Conservation (phyloP, 2,113 vertebrate species). For the Poicephalus gulielmi region DNA sequence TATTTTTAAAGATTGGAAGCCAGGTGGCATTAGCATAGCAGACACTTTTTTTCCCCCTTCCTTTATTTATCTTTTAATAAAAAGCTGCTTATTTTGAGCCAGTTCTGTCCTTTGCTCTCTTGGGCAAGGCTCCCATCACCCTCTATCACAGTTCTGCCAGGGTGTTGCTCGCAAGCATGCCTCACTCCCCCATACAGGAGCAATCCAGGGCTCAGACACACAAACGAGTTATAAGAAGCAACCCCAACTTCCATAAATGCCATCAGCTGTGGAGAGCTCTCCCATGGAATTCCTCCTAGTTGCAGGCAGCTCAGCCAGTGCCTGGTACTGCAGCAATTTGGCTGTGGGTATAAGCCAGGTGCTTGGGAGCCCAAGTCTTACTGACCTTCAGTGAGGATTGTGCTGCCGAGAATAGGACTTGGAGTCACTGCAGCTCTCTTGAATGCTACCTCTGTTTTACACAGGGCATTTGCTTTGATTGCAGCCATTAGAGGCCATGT, state of each 20-base stretch:
- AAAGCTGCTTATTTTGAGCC: neutral
- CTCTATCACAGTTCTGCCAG: neutral
- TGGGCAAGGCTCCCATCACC: neutral
- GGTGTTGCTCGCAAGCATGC: neutral
- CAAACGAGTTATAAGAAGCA: fast-evolving
- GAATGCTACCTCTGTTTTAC: neutral
- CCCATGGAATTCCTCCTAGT: neutral
- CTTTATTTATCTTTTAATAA: neutral
- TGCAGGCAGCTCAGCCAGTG: neutral
- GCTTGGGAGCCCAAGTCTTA: neutral
- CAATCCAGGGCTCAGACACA: neutral
- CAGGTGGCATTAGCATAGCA: neutral
- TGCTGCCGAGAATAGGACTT: neutral
- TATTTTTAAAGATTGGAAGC: neutral
- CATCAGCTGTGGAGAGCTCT: neutral
- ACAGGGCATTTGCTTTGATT: neutral
- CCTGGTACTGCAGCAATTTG: neutral
- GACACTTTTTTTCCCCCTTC: neutral
- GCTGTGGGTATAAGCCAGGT: neutral
- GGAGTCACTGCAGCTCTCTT: neutral
- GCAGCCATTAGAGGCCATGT: neutral
- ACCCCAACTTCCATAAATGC: neutral
- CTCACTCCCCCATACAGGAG: neutral
- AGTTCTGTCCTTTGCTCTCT: neutral
- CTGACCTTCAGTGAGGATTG: neutral